Percentiles rank a stretch among this genome's conserved stretches.
These are phyloP conservation scores for Thamnophis sirtalis DNA, from an alignment of 2,113 vertebrate species.

Conservation along the genomic window DNA sequence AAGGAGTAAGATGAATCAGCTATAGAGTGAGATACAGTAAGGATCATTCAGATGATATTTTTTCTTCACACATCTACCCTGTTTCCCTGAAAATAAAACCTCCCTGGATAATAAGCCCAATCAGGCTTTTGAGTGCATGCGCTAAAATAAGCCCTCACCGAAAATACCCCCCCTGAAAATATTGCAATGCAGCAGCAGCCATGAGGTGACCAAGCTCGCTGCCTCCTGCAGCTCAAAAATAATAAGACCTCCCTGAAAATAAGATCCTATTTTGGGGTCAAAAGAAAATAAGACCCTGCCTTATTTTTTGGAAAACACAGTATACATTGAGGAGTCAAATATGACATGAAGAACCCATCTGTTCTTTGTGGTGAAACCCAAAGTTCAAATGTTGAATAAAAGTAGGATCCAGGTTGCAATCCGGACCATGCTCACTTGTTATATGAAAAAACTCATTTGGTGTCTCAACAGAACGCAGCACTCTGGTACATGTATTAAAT, in stretches of 20 bases:
- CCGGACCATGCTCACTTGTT: not conserved
- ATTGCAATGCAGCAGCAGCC: too few relatives aligned
- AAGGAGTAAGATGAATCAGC: not conserved
- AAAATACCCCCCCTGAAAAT: too few relatives aligned
- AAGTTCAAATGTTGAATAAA: not conserved
- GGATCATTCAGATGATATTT: not conserved
- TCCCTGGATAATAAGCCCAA: too few relatives aligned
- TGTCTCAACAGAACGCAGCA: not conserved
- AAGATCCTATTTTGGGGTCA: too few relatives aligned
- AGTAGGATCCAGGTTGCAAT: not conserved
- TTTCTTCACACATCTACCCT: not conserved
- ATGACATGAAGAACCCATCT: not conserved
- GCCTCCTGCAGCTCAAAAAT: too few relatives aligned
- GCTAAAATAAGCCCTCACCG: too few relatives aligned
- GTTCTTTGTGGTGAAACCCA: not conserved
- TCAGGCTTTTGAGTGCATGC: too few relatives aligned
- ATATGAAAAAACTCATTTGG: not conserved
- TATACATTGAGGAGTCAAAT: not conserved
- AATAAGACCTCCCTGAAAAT: too few relatives aligned
- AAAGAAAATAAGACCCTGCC: too few relatives aligned
- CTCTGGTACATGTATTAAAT: not conserved
- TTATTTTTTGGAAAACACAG: too few relatives aligned
- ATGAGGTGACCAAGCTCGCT: too few relatives aligned
- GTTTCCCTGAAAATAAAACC: too few relatives aligned
- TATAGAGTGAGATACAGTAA: not conserved